Conservation (phyloP, 2,888 invertebrate genomes). For the Latheticus oryzae region DNA sequence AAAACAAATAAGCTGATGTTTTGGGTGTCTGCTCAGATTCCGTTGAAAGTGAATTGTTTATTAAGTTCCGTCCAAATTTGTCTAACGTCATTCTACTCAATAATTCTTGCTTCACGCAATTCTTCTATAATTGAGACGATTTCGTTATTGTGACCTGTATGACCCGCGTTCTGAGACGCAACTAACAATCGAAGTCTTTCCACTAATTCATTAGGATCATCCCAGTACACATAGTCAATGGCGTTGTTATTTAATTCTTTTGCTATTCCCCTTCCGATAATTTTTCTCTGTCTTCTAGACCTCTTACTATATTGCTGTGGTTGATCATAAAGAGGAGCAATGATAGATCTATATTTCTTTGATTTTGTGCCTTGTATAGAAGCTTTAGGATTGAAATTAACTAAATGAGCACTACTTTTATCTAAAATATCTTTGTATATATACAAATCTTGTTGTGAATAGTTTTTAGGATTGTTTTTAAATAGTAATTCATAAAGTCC, state of each 20-base stretch:
- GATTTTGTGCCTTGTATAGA: neutral
- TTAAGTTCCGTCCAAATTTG: neutral
- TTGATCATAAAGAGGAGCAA: neutral
- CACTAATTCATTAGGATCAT: constrained; percentile 25
- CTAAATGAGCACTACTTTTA: neutral
- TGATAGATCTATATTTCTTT: constrained; percentile 1
- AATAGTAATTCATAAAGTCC: constrained; percentile 21
- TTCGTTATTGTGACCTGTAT: constrained; percentile 29
- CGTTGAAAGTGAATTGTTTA: neutral
- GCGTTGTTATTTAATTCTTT: neutral
- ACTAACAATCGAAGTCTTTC: constrained; percentile 27
- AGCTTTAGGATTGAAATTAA: neutral
- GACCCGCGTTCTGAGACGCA: constrained; percentile 35
- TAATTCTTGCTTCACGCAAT: constrained; percentile 18
- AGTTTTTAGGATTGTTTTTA: constrained; percentile 11
- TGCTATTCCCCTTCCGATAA: too few species aligned
- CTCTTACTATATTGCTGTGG: neutral
- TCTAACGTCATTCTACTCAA: constrained; percentile 10
- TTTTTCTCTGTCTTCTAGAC: too few species aligned
- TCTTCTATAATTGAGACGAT: constrained; percentile 36
- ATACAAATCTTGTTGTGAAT: constrained; percentile 3
- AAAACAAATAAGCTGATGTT: neutral
- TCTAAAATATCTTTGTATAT: constrained; percentile 6
- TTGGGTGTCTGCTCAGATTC: neutral
- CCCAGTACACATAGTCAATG: neutral